These are phyloP conservation scores for Pandemis heparana DNA, from an alignment of 2,888 invertebrate genomes.

Conservation along the genomic window DNA sequence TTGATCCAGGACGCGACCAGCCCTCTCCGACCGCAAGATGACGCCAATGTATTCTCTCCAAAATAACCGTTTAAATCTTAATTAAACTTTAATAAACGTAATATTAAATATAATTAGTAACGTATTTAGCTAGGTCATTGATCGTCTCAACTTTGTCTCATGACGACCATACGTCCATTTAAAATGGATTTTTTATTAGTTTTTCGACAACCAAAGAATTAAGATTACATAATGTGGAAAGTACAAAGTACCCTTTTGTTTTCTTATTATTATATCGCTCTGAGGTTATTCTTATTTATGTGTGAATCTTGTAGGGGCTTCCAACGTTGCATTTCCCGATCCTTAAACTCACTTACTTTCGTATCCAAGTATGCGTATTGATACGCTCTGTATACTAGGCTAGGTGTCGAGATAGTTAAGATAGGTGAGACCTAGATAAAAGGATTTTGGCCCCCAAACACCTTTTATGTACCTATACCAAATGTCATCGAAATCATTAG, in stretches of 20 bases:
- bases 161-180: background rate
- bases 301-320: no score
- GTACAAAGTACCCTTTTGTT: background rate
- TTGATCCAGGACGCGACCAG: background rate
- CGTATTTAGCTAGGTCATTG: background rate
- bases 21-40: constrained; percentile 7
- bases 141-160: background rate
- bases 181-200: background rate
- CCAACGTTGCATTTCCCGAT: no score
- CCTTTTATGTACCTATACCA: no score
- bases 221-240: background rate
- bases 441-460: no score
- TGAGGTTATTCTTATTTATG: no score
- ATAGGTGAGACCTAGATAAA: no score
- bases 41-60: background rate
- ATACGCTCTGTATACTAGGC: no score
- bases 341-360: no score
- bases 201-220: background rate
- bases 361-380: no score
- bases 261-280: background rate
- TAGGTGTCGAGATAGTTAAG: no score
- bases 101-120: background rate
- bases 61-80: constrained; percentile 6
- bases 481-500: no score
- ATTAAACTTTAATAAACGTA: constrained; percentile 1